Evolutionary conservation across 2,113 vertebrate genomes (phyloP).

Genomic region (Anguilla rostrata): DNA sequence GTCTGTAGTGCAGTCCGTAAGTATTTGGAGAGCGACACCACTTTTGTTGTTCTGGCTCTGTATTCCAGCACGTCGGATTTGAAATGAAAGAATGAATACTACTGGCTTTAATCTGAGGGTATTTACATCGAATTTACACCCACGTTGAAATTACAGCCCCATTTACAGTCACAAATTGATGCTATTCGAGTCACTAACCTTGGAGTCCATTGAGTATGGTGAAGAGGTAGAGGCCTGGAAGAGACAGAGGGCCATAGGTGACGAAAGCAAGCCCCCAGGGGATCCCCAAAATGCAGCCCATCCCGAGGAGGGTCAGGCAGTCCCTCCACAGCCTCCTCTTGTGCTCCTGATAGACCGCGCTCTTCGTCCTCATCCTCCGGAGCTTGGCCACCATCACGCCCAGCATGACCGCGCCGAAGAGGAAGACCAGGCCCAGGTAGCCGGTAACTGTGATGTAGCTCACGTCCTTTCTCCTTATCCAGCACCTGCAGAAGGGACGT

Average conservation of each 20-base stretch:
- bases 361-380: slow-evolving; percentile 52
- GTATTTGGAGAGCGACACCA: no score
- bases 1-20: no score
- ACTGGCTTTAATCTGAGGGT: no score
- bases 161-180: no score
- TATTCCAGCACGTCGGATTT: no score
- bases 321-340: slow-evolving; percentile 64
- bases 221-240: slow-evolving; percentile 79
- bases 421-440: slow-evolving; percentile 79
- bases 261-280: slow-evolving; percentile 79
- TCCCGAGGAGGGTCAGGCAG: slow-evolving; percentile 70
- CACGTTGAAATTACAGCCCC: no score
- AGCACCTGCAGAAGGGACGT: slow-evolving; percentile 57
- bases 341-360: neutral
- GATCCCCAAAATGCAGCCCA: slow-evolving; percentile 83
- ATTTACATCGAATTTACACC: no score
- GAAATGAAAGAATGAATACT: no score
- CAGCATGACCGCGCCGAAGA: slow-evolving; percentile 82
- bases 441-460: slow-evolving; percentile 71
- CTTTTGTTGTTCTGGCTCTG: no score
- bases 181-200: slow-evolving; percentile 69
- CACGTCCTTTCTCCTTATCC: slow-evolving; percentile 64
- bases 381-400: slow-evolving; percentile 75
- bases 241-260: slow-evolving; percentile 70
- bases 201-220: slow-evolving; percentile 85